Conservation (phyloP, 2,113 vertebrate genomes). For the Silurus meridionalis region DNA sequence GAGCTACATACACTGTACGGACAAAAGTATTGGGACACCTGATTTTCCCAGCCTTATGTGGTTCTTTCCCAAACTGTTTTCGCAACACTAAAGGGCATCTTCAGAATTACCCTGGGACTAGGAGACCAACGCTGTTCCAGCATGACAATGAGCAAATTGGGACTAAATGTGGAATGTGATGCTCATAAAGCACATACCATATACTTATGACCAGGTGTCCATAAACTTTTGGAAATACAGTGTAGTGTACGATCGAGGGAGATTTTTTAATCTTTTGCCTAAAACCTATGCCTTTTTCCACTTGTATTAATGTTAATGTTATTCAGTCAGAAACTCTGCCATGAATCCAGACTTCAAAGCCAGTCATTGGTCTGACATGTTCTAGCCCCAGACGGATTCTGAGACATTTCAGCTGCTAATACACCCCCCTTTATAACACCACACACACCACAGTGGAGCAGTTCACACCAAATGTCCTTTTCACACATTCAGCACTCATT, state of each 20-base stretch:
- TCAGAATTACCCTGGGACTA: too few relatives aligned
- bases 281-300: neutral
- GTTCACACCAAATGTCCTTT: neutral
- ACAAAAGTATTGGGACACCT: too few relatives aligned
- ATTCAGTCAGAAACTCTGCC: neutral
- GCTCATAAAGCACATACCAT: too few relatives aligned
- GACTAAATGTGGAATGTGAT: too few relatives aligned
- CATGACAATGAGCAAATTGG: too few relatives aligned
- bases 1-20: neutral
- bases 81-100: too few relatives aligned
- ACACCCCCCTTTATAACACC: neutral
- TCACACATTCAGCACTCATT: neutral
- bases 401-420: constrained; percentile 6
- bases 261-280: neutral
- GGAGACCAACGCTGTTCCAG: too few relatives aligned
- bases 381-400: neutral
- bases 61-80: too few relatives aligned
- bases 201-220: too few relatives aligned
- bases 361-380: neutral
- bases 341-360: neutral
- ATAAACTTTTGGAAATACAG: too few relatives aligned
- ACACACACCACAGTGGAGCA: neutral
- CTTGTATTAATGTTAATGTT: neutral
- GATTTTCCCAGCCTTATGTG: too few relatives aligned
- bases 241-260: too few relatives aligned